Percentiles rank a stretch among this genome's conserved stretches.
Conservation (phyloP, 2,113 vertebrate species). For the Zapus hudsonius region DNA sequence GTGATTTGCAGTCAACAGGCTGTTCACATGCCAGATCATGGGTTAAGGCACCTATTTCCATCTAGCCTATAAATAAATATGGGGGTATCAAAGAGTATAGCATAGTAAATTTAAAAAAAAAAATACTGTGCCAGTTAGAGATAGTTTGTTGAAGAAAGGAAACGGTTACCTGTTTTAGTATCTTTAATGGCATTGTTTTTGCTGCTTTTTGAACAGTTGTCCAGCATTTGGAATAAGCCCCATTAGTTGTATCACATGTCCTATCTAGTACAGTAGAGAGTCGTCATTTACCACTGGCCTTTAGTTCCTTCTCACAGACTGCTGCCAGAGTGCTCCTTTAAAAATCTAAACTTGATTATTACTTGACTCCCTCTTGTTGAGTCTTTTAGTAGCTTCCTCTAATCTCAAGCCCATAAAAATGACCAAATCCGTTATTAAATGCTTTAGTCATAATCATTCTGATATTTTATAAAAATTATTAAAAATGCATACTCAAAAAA, state of each 20-base stretch:
- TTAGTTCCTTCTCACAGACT: too few relatives aligned
- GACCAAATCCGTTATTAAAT: conserved; percentile 2
- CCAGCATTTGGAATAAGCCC: neutral
- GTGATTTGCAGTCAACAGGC: neutral
- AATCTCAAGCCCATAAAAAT: neutral
- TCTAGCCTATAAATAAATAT: neutral
- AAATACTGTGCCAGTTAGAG: neutral
- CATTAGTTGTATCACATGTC: neutral
- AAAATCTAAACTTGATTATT: neutral
- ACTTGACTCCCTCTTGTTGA: neutral
- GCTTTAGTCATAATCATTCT: conserved; percentile 22
- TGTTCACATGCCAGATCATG: neutral
- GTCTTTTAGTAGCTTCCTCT: neutral
- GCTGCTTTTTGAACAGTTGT: neutral
- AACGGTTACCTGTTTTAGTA: neutral
- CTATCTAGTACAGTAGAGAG: neutral
- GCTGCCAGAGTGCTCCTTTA: neutral
- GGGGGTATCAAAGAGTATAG: neutral
- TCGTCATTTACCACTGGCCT: neutral
- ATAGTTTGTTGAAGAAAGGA: neutral
- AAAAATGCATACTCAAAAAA: neutral
- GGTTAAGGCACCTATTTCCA: neutral
- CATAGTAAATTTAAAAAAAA: neutral
- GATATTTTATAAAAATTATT: conserved; percentile 42
- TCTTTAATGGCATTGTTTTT: neutral